A percentile compares a stretch with the other conserved stretches of the same genome.
Conservation (phyloP, 2,888 invertebrate species). For the Ectobius pallidus region DNA sequence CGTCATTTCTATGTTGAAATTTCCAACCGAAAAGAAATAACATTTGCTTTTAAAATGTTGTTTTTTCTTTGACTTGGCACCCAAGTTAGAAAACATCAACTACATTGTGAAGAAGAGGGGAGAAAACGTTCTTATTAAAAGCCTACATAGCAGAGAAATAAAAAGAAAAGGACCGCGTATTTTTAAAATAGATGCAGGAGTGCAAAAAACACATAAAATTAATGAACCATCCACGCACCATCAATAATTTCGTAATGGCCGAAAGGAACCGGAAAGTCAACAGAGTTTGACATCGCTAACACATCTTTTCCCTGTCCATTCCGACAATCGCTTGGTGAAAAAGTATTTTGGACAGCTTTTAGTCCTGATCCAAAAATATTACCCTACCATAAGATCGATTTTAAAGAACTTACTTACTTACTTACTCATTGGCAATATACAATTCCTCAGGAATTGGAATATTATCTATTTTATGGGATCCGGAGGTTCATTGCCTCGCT, state of each 20-base stretch:
- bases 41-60: constrained; percentile 17
- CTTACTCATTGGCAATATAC: no score
- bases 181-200: constrained; percentile 14
- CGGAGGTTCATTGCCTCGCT: no score
- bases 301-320: neutral
- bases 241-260: constrained; percentile 22
- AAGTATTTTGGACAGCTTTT: no score
- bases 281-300: constrained; percentile 11
- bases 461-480: no score
- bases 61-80: constrained; percentile 21
- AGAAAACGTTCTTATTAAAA: neutral
- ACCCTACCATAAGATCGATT: no score
- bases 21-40: constrained; percentile 13
- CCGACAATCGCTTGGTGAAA: no score
- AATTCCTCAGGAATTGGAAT: no score
- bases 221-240: constrained; percentile 21
- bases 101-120: neutral
- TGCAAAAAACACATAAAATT: constrained; percentile 23
- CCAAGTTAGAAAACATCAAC: constrained; percentile 13
- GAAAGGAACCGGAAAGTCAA: constrained; percentile 1
- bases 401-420: no score
- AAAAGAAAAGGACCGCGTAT: constrained; percentile 1
- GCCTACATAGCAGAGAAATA: neutral
- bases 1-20: no score
- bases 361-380: no score